These are phyloP conservation scores for Capromys pilorides DNA, from an alignment of 2,797 vertebrate genomes.

Conservation along the genomic window DNA sequence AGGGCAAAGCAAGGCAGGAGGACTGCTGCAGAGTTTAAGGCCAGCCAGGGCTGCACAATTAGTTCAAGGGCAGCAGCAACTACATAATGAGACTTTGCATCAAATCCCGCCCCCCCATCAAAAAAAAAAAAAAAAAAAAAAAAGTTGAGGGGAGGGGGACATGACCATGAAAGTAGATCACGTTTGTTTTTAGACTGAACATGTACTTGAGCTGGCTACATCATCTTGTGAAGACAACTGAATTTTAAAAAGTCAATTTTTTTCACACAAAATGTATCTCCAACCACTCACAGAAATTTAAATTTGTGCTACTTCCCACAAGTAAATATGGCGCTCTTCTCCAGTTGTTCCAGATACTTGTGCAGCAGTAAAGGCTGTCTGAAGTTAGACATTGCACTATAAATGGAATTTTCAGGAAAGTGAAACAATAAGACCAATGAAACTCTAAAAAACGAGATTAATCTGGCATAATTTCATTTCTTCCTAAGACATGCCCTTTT, in stretches of 20 bases:
- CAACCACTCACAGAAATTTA: slow-evolving; percentile 39
- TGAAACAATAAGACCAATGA: slow-evolving; percentile 56
- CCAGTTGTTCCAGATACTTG: background rate
- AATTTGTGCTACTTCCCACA: background rate
- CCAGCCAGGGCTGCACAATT: background rate
- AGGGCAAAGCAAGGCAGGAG: background rate
- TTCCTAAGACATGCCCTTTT: slow-evolving; percentile 43
- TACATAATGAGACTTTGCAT: background rate
- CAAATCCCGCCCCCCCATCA: background rate
- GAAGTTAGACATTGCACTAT: slow-evolving; percentile 28
- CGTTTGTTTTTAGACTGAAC: background rate
- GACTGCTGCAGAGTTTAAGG: background rate
- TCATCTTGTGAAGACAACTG: background rate
- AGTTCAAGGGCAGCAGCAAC: background rate
- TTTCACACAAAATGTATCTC: background rate
- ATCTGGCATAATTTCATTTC: slow-evolving; percentile 39
- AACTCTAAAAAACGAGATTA: slow-evolving; percentile 27
- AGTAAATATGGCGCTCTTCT: slow-evolving; percentile 37
- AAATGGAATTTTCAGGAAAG: slow-evolving; percentile 30
- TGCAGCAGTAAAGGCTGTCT: slow-evolving; percentile 25
- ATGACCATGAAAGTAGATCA: background rate
- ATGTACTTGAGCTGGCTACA: background rate
- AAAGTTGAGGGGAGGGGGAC: background rate
- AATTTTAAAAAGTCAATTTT: background rate
- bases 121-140: background rate